Conservation (phyloP, 2,113 vertebrate genomes). For the Balaeniceps rex region DNA sequence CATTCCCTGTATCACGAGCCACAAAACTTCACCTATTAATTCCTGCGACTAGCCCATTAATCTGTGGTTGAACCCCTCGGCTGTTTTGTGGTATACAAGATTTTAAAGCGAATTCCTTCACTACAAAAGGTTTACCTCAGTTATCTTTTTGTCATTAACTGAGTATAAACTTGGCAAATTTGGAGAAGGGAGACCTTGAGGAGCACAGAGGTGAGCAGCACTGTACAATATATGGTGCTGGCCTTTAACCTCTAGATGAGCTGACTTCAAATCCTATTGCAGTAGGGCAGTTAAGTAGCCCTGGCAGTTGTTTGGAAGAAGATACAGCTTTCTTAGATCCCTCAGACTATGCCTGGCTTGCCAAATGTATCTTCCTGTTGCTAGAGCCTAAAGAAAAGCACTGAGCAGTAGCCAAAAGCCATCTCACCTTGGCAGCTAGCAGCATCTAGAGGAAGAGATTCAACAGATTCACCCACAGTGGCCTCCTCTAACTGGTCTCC, state of each 20-base stretch:
- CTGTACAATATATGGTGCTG: neutral
- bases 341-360: neutral
- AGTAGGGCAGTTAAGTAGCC: neutral
- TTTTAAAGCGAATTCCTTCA: neutral
- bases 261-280: neutral
- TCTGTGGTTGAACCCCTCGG: neutral
- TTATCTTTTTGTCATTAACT: neutral
- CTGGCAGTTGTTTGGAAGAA: neutral
- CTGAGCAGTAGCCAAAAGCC: neutral
- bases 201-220: neutral
- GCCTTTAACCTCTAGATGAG: neutral
- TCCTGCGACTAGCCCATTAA: neutral
- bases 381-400: neutral
- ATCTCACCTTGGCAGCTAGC: constrained; percentile 70
- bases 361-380: neutral
- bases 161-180: neutral
- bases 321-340: neutral
- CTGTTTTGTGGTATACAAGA: neutral
- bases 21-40: neutral
- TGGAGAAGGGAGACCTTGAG: neutral
- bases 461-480: constrained; percentile 73
- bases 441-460: constrained; percentile 64
- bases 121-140: neutral
- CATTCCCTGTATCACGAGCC: neutral
- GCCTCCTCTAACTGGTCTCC: constrained; percentile 75